Percentiles rank a stretch among this genome's conserved stretches.
These are phyloP conservation scores for Brachyopa scutellaris DNA, from an alignment of 2,888 invertebrate genomes.

Conservation along the genomic window DNA sequence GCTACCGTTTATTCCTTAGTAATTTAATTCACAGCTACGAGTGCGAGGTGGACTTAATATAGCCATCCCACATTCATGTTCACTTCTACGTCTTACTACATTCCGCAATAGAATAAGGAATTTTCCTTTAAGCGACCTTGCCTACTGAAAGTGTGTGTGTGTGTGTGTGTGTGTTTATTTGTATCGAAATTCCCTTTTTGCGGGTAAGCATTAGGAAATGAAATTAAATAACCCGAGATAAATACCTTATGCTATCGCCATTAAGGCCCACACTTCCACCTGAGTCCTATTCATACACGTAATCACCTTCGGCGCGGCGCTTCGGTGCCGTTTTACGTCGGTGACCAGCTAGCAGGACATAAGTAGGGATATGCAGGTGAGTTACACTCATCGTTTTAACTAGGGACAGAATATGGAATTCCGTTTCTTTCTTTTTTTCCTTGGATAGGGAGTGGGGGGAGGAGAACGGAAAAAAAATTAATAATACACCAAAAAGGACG, in stretches of 20 bases:
- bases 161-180: not conserved
- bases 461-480: not conserved
- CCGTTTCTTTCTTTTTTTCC: not conserved
- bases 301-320: constrained; percentile 25
- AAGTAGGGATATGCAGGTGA: constrained; percentile 37
- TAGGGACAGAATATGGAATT: constrained; percentile 3
- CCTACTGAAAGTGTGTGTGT: no score
- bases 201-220: constrained; percentile 59
- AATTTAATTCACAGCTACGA: constrained; percentile 33
- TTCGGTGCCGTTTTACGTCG: constrained; percentile 3
- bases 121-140: no score
- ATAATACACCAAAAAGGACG: not conserved
- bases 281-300: constrained; percentile 50
- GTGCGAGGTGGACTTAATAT: constrained; percentile 17
- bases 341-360: not conserved
- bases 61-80: not conserved
- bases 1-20: constrained; percentile 6
- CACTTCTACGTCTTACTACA: not conserved
- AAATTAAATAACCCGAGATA: constrained; percentile 69
- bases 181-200: constrained; percentile 49
- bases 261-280: constrained; percentile 64
- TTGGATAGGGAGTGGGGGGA: not conserved
- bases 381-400: constrained; percentile 19
- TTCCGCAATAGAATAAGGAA: constrained; percentile 35
- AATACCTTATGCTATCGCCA: constrained; percentile 68